A percentile compares a stretch with the other conserved stretches of the same genome.
These are phyloP conservation scores for Psettodes erumei DNA, from an alignment of 2,113 vertebrate species.

Conservation along the genomic window DNA sequence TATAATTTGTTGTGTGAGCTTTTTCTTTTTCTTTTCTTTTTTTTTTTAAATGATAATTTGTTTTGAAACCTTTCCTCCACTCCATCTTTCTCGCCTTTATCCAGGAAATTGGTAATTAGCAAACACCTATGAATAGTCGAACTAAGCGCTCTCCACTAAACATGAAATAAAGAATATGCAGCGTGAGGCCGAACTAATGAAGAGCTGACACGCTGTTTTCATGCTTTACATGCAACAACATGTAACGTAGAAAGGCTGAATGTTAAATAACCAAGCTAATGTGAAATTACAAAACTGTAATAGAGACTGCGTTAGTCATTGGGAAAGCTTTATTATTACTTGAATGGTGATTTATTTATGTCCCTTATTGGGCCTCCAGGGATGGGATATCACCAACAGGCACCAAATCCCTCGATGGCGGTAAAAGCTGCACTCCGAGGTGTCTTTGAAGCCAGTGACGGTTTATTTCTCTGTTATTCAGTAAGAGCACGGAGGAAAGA, in stretches of 20 bases:
- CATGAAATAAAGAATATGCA: background rate
- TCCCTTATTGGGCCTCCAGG: constrained; percentile 24
- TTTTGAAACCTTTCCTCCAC: background rate
- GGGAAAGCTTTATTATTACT: constrained; percentile 4
- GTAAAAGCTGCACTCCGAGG: constrained; percentile 59
- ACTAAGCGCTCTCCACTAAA: background rate
- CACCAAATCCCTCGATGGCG: constrained; percentile 35
- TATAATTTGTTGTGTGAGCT: background rate
- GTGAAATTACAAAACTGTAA: background rate
- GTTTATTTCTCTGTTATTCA: constrained; percentile 45
- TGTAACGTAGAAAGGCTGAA: background rate
- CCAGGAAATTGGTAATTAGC: background rate
- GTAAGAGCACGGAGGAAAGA: constrained; percentile 4
- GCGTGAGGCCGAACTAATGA: background rate
- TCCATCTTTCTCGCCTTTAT: background rate
- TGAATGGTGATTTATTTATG: constrained; percentile 45
- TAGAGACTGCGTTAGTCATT: constrained; percentile 15
- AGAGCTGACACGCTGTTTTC: background rate
- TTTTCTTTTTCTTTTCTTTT: too few relatives aligned
- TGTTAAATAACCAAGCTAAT: background rate
- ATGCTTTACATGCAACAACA: background rate
- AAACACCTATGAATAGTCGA: background rate
- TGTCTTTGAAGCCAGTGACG: constrained; percentile 69
- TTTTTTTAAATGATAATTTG: background rate
- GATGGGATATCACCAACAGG: constrained; percentile 39